These are phyloP conservation scores for Aulostomus chinensis DNA, from an alignment of 2,797 vertebrate genomes.

Conservation along the genomic window DNA sequence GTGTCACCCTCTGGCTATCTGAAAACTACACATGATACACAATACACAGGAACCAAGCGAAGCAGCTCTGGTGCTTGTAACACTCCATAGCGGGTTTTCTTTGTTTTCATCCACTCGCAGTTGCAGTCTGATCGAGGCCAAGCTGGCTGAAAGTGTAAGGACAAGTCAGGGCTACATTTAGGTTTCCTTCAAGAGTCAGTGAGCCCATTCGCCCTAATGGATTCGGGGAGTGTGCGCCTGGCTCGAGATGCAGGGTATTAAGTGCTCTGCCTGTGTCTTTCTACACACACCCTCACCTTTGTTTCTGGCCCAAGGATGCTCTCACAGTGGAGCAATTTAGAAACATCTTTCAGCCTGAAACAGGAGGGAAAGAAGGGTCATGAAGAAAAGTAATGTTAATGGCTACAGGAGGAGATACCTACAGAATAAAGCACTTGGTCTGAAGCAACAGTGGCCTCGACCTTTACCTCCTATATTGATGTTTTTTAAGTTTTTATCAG, in stretches of 20 bases:
- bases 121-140: slow-evolving; percentile 57
- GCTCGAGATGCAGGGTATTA: slow-evolving; percentile 58
- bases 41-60: slow-evolving; percentile 24
- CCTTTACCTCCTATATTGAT: slow-evolving; percentile 9
- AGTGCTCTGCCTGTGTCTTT: slow-evolving; percentile 51
- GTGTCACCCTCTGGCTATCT: slow-evolving; percentile 54
- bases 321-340: slow-evolving; percentile 53
- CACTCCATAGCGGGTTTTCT: slow-evolving; percentile 36
- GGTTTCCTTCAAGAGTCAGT: slow-evolving; percentile 50
- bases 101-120: slow-evolving; percentile 60
- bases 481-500: not conserved
- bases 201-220: slow-evolving; percentile 61
- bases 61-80: slow-evolving; percentile 21
- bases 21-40: slow-evolving; percentile 27
- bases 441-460: no score
- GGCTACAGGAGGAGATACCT: slow-evolving; percentile 14
- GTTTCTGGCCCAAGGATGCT: slow-evolving; percentile 58
- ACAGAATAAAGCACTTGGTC: slow-evolving; percentile 1
- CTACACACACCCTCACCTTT: slow-evolving; percentile 50
- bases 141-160: slow-evolving; percentile 52
- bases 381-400: slow-evolving; percentile 50
- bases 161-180: slow-evolving; percentile 56
- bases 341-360: slow-evolving; percentile 48
- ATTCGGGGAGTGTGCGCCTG: slow-evolving; percentile 51
- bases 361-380: slow-evolving; percentile 39